Percentiles rank a stretch among this genome's conserved stretches.
These are phyloP conservation scores for Trimorus sp. DNA, from an alignment of 2,888 invertebrate genomes.

Conservation along the genomic window DNA sequence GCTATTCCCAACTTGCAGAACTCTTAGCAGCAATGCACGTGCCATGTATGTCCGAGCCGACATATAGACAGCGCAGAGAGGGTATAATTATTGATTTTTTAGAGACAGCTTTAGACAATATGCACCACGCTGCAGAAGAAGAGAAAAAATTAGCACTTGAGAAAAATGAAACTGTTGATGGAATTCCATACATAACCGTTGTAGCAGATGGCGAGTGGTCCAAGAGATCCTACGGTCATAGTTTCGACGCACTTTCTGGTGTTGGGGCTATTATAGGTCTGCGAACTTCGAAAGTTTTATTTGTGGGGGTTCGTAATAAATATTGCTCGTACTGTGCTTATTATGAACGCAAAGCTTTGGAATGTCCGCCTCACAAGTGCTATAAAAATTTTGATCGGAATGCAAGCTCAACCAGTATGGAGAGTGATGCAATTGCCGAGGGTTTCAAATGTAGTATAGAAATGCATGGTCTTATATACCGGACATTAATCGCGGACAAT, in stretches of 20 bases:
- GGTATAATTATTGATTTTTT: neutral
- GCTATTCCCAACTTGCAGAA: constrained; percentile 61
- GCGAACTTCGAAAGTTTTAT: constrained; percentile 67
- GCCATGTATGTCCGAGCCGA: constrained; percentile 37
- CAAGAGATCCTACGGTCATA: constrained; percentile 54
- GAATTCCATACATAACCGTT: too few relatives aligned
- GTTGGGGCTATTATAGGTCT: constrained; percentile 47
- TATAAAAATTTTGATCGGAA: too few relatives aligned
- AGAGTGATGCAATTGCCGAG: constrained; percentile 44
- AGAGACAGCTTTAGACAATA: neutral
- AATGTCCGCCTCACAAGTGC: constrained; percentile 51
- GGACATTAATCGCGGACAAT: constrained; percentile 66
- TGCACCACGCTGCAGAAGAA: constrained; percentile 12
- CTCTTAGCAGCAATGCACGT: constrained; percentile 54
- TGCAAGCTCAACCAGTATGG: constrained; percentile 3
- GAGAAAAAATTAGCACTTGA: constrained; percentile 49
- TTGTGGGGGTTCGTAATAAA: constrained; percentile 50
- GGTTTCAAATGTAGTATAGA: constrained; percentile 61
- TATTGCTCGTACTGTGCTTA: constrained; percentile 44
- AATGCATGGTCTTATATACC: constrained; percentile 58
- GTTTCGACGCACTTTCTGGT: constrained; percentile 53
- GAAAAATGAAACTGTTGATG: too few relatives aligned
- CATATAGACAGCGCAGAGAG: neutral
- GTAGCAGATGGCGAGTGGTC: constrained; percentile 44
- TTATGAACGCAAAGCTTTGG: constrained; percentile 24